A percentile compares a stretch with the other conserved stretches of the same genome.
Evolutionary conservation across 2,113 vertebrate species (phyloP).

Genomic region (Scomber scombrus): DNA sequence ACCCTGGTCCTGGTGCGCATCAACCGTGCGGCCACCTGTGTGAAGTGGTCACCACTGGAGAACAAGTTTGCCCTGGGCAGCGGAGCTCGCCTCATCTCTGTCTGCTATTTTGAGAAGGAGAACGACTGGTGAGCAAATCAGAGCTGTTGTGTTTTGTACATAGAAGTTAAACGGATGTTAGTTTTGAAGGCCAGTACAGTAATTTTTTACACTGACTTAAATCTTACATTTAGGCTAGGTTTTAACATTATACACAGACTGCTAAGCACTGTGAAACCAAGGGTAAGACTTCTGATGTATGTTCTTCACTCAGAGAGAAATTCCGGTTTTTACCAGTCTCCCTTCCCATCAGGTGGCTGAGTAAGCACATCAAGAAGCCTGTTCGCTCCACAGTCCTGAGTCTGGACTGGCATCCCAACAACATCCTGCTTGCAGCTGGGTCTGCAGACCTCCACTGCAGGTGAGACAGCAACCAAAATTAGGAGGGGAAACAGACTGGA

Average conservation of each 20-base stretch:
- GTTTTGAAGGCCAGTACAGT: neutral
- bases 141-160: neutral
- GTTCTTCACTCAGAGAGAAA: too few relatives aligned
- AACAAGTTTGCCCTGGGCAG: conserved; percentile 89
- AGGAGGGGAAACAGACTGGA: neutral
- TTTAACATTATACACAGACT: neutral
- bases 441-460: conserved; percentile 87
- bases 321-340: neutral
- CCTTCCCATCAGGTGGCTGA: conserved; percentile 84
- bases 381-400: conserved; percentile 86
- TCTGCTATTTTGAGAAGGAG: conserved; percentile 89
- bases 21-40: conserved; percentile 87
- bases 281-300: too few relatives aligned
- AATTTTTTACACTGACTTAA: neutral
- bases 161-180: neutral
- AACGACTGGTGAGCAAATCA: conserved; percentile 85
- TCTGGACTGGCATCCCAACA: conserved; percentile 88
- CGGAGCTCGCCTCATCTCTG: conserved; percentile 85
- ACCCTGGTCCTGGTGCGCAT: conserved; percentile 87
- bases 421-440: conserved; percentile 86
- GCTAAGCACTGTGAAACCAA: too few relatives aligned
- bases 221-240: neutral
- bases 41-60: conserved; percentile 88
- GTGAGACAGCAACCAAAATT: conserved; percentile 51
- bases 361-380: conserved; percentile 89